These are phyloP conservation scores for Ictidomys tridecemlineatus DNA, from an alignment of 2,113 vertebrate genomes.

Conservation along the genomic window DNA sequence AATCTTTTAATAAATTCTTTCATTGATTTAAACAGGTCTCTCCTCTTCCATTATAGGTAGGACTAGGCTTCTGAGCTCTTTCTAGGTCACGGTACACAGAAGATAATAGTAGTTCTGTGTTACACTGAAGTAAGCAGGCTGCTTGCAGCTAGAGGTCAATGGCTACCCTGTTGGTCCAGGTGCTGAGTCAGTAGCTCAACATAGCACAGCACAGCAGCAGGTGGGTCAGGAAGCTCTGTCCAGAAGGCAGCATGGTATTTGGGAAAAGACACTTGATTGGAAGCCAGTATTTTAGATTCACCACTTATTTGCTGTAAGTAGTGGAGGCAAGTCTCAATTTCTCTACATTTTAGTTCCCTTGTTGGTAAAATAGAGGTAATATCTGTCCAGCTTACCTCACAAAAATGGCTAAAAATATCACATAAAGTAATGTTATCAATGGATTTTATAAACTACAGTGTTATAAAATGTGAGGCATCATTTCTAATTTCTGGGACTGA, in stretches of 20 bases:
- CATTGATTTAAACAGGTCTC: not conserved
- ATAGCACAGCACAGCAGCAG: not conserved
- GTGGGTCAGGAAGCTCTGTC: not conserved
- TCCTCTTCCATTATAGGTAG: not conserved
- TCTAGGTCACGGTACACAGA: not conserved
- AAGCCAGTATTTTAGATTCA: not conserved
- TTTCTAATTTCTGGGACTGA: not conserved
- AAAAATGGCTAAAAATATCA: not conserved
- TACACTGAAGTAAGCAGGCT: not conserved
- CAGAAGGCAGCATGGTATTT: not conserved
- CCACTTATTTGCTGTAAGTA: not conserved
- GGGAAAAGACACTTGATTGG: not conserved
- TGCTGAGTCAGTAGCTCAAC: not conserved
- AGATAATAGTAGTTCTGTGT: not conserved
- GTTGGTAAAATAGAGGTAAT: not conserved
- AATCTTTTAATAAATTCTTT: not conserved
- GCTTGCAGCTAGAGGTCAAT: not conserved
- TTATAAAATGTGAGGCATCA: not conserved
- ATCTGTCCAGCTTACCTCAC: not conserved
- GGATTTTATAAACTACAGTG: conserved; percentile 20
- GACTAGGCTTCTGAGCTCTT: not conserved
- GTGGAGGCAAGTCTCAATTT: conserved; percentile 18
- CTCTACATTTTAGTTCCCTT: not conserved
- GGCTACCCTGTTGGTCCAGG: not conserved
- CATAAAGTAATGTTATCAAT: not conserved